Base-by-base conservation (phyloP, 1,140 invertebrate species). In the Chlorops oryzae region DNA sequence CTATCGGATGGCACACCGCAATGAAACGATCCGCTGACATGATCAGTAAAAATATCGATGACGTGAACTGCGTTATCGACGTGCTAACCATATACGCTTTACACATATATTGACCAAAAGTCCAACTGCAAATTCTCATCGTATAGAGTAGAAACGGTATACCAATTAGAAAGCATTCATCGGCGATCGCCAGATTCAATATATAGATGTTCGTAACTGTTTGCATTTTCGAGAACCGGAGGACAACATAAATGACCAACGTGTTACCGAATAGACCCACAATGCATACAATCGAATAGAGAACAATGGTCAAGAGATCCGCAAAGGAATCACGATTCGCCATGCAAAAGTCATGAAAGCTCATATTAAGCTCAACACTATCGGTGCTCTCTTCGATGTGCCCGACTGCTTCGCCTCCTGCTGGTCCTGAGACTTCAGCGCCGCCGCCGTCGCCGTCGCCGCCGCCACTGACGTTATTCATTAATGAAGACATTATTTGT, bases 151-250 rank as follows among this genome's bases (percentile, higher is more conserved):
- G 73, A 64, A 97, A 95, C 0, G 94, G 94, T 56, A 98, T 87
- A 0, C 92, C 92, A 10, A 95, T 86, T 0, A 97, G 78, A 69
- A 96, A 97, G 57, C 90, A 89, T 59, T 96, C 90, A 70, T 98
- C 94, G 0, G 94, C 93, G 25, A 97, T 84, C 0, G 94, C 94
- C 50, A 98, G 72, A 67, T 97, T 97, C 1, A 97, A 83, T 48
- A 98, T 96, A 71, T 96, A 97, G 78, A 95, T 89, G 63, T 97
- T 97, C 27, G 94, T 96, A 0, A 97, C 93, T 0, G 93, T 97
- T 72, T 97, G 92, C 93, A 97, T 97, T 71, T 96, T 96, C n/a
- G 90, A 90, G 73, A 88, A 92, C 1, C 91, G 79, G 12, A 92
- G 71, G 0, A 97, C 91, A 5, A 97, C 93, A 75, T 96, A 96